These are phyloP conservation scores for Aelia acuminata DNA, from an alignment of 2,888 invertebrate species.

Conservation along the genomic window DNA sequence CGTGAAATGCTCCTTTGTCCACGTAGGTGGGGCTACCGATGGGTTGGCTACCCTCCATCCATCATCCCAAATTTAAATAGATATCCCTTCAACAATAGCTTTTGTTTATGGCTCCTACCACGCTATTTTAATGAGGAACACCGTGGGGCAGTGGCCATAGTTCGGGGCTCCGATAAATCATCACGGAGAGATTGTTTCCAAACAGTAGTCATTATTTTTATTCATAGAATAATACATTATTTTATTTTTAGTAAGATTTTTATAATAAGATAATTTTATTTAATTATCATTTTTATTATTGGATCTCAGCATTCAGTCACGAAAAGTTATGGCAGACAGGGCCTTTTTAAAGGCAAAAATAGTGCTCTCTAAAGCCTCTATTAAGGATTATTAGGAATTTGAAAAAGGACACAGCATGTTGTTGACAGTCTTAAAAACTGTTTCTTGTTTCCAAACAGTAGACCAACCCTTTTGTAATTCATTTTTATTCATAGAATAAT, in stretches of 20 bases:
- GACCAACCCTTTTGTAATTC: too few relatives aligned
- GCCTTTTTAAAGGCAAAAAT: too few relatives aligned
- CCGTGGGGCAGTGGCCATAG: neutral
- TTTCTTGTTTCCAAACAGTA: conserved; percentile 17
- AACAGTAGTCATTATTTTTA: neutral
- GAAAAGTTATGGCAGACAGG: neutral
- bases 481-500: neutral
- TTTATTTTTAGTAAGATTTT: too few relatives aligned
- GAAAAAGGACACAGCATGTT: too few relatives aligned
- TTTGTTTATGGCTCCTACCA: conserved; percentile 23
- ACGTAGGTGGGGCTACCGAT: conserved; percentile 35
- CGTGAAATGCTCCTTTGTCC: conserved; percentile 42
- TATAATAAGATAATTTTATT: too few relatives aligned
- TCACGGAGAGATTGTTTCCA: neutral
- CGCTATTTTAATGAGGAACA: conserved; percentile 34
- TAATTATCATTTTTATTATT: too few relatives aligned
- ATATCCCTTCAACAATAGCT: conserved; percentile 36
- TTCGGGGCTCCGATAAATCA: neutral
- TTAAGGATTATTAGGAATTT: too few relatives aligned
- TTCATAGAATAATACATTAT: neutral
- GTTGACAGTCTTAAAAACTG: too few relatives aligned
- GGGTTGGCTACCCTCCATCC: neutral
- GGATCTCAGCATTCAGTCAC: neutral
- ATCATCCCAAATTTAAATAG: conserved; percentile 16
- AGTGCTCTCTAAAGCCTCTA: too few relatives aligned